A percentile compares a stretch with the other conserved stretches of the same genome.
phyloP scores from a whole-genome alignment of 2,113 vertebrate species.

The Steatornis caripensis region DNA sequence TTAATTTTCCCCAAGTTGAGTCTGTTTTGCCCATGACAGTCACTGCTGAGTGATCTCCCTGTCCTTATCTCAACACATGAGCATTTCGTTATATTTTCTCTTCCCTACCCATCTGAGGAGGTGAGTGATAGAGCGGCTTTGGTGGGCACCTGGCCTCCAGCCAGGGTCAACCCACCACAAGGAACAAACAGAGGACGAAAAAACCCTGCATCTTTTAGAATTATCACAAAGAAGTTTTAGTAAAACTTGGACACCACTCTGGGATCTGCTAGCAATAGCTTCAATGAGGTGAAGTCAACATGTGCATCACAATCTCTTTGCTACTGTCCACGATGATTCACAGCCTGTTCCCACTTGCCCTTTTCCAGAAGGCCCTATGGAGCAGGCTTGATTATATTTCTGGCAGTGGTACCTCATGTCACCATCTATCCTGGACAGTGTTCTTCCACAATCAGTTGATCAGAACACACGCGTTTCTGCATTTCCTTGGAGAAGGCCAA shows the following conservation, averaged over 20 bases:
- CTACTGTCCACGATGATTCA: background rate
- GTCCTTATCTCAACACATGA: no score
- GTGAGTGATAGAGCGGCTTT: no score
- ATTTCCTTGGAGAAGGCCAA: background rate
- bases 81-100: no score
- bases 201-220: background rate
- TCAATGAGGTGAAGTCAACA: background rate
- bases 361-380: background rate
- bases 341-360: background rate
- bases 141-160: no score
- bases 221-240: no score
- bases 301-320: background rate
- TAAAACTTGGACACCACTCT: background rate
- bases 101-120: no score
- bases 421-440: background rate
- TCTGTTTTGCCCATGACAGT: no score
- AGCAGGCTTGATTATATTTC: background rate
- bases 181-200: background rate
- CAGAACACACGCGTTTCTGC: background rate
- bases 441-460: background rate
- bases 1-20: no score
- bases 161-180: no score
- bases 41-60: no score
- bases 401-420: background rate
- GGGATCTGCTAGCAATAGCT: background rate